These are phyloP conservation scores for Crepidodera aurea DNA, from an alignment of 2,888 invertebrate genomes.

Conservation along the genomic window DNA sequence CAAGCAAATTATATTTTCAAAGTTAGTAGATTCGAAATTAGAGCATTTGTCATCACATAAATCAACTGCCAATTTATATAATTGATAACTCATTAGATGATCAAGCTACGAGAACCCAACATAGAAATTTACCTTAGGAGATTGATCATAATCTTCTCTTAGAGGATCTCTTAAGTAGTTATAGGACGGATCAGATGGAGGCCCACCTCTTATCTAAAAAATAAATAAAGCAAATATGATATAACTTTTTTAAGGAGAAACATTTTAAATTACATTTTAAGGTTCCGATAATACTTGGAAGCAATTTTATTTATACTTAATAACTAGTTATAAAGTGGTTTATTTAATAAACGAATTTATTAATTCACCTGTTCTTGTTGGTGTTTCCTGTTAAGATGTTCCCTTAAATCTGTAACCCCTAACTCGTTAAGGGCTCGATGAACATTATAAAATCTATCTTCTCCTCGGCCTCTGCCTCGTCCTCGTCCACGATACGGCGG, in stretches of 20 bases:
- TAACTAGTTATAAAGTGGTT: no score
- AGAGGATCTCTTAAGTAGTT: conserved; percentile 52
- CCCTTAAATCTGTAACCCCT: conserved; percentile 48
- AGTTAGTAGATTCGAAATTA: no score
- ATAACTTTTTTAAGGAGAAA: no score
- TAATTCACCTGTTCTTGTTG: conserved; percentile 38
- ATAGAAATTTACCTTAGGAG: conserved; percentile 22
- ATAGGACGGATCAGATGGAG: conserved; percentile 53
- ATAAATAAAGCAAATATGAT: not conserved
- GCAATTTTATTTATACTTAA: no score
- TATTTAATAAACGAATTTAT: no score
- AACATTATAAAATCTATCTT: conserved; percentile 34
- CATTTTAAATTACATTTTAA: no score
- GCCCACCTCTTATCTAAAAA: conserved; percentile 35
- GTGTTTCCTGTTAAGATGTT: conserved; percentile 47
- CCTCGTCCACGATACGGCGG: conserved; percentile 24
- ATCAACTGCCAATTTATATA: no score
- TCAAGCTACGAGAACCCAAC: no score
- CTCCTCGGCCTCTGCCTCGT: conserved; percentile 31
- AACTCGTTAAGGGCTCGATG: conserved; percentile 44
- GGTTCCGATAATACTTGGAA: no score
- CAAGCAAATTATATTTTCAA: no score
- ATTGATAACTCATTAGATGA: no score
- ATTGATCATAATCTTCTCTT: conserved; percentile 39
- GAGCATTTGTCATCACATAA: no score